Evolutionary conservation across 2,113 vertebrate genomes (phyloP), one percentile per base, ranked within the genome.

Genomic region (Cyanoderma ruficeps): DNA sequence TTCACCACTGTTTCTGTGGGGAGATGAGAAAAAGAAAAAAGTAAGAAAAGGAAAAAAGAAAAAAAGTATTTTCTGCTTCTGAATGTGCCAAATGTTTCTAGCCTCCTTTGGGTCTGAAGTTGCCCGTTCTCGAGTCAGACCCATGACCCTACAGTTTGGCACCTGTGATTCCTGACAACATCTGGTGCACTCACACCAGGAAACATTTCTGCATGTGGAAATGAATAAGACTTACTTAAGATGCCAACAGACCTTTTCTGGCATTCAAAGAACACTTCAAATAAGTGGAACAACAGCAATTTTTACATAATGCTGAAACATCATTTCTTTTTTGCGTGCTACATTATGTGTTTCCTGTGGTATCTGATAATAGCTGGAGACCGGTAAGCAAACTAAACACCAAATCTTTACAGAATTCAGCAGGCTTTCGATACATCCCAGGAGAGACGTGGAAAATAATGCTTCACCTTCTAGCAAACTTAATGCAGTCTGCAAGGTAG

Each of bases 401-500:
- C 49, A 79, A 9, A 49, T 22, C 72, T 90, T 83, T 81, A 87
- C 91, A 91, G n/a, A 89, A 92, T 91, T 81, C 74, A 93, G 25
- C 11, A 71, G 70, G 47, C 76, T 94, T 44, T 42, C n/a, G 6
- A 37, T 74, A 39, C 67, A 77, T 95, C 79, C 75, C 92, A 63
- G 68, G 94, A 64, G 87, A 72, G 46, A 79, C 0, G 25, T 56
- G 59, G 71, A 96, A 96, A 94, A 94, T 64, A 96, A 90, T 67
- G 75, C 82, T 59, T 94, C 88, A 95, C 95, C 93, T 97, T 91
- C 87, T 56, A 46, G 83, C 84, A 96, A 97, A 93, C 71, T n/a
- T 96, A 96, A 84, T 90, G 78, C 89, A 94, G 76, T 80, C 84
- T 97, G 94, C 81, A 96, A 81, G 96, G 83, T 35, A 96, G 90